A percentile compares a stretch with the other conserved stretches of the same genome.
Conservation (phyloP, 1,140 invertebrate species). For the Lepidurus arcticus region DNA sequence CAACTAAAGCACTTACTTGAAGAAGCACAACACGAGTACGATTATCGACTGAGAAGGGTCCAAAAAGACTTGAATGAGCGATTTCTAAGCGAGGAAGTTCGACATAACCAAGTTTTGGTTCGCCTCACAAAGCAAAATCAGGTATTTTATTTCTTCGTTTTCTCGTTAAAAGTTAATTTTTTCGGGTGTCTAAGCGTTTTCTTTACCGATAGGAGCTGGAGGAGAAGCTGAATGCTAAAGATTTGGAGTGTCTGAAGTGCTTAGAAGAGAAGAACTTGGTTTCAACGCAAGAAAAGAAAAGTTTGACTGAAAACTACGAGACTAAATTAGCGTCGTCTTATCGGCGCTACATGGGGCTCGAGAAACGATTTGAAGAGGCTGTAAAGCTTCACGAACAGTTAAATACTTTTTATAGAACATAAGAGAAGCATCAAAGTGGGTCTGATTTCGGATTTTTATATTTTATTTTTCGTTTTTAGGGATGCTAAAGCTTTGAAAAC, state of each 20-base stretch:
- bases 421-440: too few species aligned
- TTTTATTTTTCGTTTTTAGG: not conserved
- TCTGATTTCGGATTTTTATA: too few species aligned
- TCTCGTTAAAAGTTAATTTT: not conserved
- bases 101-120: conserved; percentile 25
- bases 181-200: not conserved
- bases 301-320: conserved; percentile 19
- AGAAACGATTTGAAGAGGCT: conserved; percentile 9
- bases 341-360: conserved; percentile 16
- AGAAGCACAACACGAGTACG: conserved; percentile 23
- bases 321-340: conserved; percentile 27
- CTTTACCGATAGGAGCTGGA: conserved; percentile 23
- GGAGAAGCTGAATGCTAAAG: conserved; percentile 19
- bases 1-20: conserved; percentile 14
- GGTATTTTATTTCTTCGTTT: not conserved
- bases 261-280: conserved; percentile 13
- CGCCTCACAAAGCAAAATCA: conserved; percentile 24
- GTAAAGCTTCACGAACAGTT: conserved; percentile 19
- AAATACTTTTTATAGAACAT: too few species aligned
- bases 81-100: conserved; percentile 23
- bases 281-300: not conserved
- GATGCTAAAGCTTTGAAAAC: not conserved
- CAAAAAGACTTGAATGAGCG: conserved; percentile 26
- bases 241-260: not conserved
- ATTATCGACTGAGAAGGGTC: conserved; percentile 24